Base-by-base conservation (phyloP, 2,797 vertebrate genomes). In the Syndactyla subalaris region DNA sequence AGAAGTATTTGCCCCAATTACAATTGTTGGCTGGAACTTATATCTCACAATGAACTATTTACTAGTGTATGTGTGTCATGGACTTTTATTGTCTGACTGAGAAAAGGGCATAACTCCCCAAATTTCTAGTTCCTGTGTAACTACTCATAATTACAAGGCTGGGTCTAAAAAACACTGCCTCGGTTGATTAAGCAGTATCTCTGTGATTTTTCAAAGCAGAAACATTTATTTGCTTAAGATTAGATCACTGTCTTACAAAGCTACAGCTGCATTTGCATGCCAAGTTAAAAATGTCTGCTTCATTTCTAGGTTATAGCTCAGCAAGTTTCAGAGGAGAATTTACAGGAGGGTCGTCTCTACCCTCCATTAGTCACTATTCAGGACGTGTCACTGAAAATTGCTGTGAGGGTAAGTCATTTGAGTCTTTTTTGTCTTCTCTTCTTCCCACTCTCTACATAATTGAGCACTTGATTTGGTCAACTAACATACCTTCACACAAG, bases 341-440 rank as follows among this genome's bases (percentile, higher is more conserved):
- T 99, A 76, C 92, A 98, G n/a, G 99, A 99, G 86, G 99, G 99
- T 72, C 98, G 99, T 75, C 97, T 99, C 65, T 99, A 99, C 94
- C 99, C 99, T 95, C 99, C 99, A 4, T 98, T 99, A 96, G 97
- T 91, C 93, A 97, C 97, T 65, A 99, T 99, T 95, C 98, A 96
- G 92, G 97, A 99, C 0, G 99, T 99, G 71, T 99, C 99, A 1
- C 72, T 99, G 94, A 99, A 98, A 93, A 98, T 99, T 36, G 99
- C 99, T 23, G 98, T 98, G 72, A 99, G 97, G 98, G 99, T 99
- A 97, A 98, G 96, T 83, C 0, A 9, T 16, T 72, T 79, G 73
- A 63, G 43, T 57, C 36, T 45, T 65, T 12, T 19, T 10, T 57
- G 34, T 5, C 43, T 45, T 58, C 46, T 76, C 41, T 61, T 77